Base-by-base conservation (phyloP, 64 coral and sea anemone species). In the Porites australiensis region DNA sequence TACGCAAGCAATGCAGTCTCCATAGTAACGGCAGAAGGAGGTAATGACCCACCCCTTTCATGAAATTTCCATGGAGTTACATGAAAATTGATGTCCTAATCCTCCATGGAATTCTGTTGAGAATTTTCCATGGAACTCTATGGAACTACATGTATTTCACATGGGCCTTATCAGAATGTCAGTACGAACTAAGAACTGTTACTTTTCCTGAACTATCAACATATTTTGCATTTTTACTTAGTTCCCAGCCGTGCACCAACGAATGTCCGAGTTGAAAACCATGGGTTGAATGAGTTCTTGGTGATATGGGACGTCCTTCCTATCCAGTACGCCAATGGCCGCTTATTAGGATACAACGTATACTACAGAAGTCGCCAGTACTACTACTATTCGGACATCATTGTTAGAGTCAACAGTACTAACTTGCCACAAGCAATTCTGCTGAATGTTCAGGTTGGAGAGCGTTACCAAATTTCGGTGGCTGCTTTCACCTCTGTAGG, bases 231-330 rank as follows among this genome's bases (percentile, higher is more conserved):
- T 77, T 16, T 50, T 47, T 50, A 50, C 15, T 51, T 8, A 77
- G 74, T 77, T 77, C 74, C 74, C 47, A 77, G 74, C 14, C 74
- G 74, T 20, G 74, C 74, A 18, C 74, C 74, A 2, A 8, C 74
- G 49, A 37, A 37, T 37, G 27, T 37, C 27, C 0, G 27, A 37
- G 27, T 37, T 37, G 27, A 37, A 37, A 37, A 37, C 27, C 27
- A 37, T 37, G 27, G 27, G 27, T 37, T 37, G 27, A 37, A 37
- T 37, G 27, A 37, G 18, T 9, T 77, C 3, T 19, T 53, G 47
- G 46, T 77, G 2, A 3, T 6, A 14, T 77, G 74, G 74, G 74
- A 54, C 52, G 46, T 48, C 3, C 13, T 77, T 6, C 74, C 74
- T 52, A 3, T 3, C 13, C 13, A 19, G 20, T 77, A 77, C 74